Conservation (phyloP, 1,140 invertebrate species). For the Frieseomelitta varia region DNA sequence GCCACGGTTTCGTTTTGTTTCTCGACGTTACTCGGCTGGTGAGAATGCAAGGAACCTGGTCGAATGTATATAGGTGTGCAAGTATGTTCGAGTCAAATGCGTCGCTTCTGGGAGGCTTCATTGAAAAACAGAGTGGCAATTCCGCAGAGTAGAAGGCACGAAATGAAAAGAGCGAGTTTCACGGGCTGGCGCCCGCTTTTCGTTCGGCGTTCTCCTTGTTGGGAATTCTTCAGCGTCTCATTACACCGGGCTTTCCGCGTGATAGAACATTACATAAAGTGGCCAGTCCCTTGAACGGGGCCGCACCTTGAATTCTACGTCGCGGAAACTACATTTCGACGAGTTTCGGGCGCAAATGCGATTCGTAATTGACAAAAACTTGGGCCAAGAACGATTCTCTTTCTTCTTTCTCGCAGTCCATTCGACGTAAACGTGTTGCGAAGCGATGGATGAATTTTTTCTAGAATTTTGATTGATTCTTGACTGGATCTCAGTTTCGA, state of each 20-base stretch:
- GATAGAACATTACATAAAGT: constrained; percentile 62
- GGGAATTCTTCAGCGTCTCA: constrained; percentile 71
- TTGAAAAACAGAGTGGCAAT: constrained; percentile 68
- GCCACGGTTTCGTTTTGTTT: no score
- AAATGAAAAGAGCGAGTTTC: constrained; percentile 67
- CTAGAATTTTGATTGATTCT: no score
- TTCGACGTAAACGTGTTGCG: no score
- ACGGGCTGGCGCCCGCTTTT: constrained; percentile 60
- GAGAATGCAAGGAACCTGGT: not conserved
- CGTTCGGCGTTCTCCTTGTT: constrained; percentile 59
- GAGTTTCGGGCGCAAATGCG: no score
- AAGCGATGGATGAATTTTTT: no score
- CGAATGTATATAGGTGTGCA: not conserved
- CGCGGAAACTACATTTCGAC: not conserved
- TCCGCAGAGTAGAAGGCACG: constrained; percentile 62
- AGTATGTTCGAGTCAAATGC: constrained; percentile 12
- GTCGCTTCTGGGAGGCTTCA: constrained; percentile 39
- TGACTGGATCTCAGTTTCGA: no score
- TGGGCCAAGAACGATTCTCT: not conserved
- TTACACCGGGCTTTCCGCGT: constrained; percentile 67
- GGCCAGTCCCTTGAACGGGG: not conserved
- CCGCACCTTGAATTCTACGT: not conserved
- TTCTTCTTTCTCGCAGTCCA: not conserved
- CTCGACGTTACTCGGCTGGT: no score
- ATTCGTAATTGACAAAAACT: constrained; percentile 15